Base-by-base conservation (phyloP, 1,140 invertebrate species). In the Coenobita brevimanus region DNA sequence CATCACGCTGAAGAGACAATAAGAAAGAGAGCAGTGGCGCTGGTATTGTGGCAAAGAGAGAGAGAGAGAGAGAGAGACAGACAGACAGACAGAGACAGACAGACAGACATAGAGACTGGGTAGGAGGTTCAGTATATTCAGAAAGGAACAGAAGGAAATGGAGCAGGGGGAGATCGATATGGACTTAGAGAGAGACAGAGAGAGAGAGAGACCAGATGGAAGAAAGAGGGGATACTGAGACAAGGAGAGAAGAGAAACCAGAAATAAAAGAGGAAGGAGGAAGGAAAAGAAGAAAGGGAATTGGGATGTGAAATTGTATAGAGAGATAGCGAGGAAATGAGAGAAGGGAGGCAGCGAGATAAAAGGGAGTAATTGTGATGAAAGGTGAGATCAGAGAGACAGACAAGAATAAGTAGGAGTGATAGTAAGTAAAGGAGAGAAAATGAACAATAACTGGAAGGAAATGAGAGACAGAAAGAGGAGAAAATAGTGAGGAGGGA, bases 121-220 rank as follows among this genome's bases (percentile, higher is more conserved):
- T 71, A 50, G 6, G 17, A 50, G 17, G 46, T 2, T 30, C 3
- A 73, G 38, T 3, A 73, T 73, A 73, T 10, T 30, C 13, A 73
- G 36, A 73, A 30, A 3, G 50, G 30, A 24, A 57, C 21, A 50
- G 27, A 24, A 2, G 13, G n/a, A 50, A 46, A 27, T 10, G 21
- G 36, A 71, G 24, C 2, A 33, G 0, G 33, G 21, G 1, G 24
- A 36, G 41, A 78, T 78, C 3, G 41, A 24, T 2, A 15, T 43
- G 27, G 30, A 38, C 15, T 6, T 21, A 17, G 21, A 27, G 24
- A 69, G 41, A 78, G 41, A 78, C 13, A 78, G 41, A 78, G 75
- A 78, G 75, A 78, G 75, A 78, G 75, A 78, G 75, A 78, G 75
- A 78, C 36, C 3, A 15, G 3, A 43, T 46, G 36, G 24, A 6